These are phyloP conservation scores for Eudemis profundana DNA, from an alignment of 2,888 invertebrate genomes.

Conservation along the genomic window DNA sequence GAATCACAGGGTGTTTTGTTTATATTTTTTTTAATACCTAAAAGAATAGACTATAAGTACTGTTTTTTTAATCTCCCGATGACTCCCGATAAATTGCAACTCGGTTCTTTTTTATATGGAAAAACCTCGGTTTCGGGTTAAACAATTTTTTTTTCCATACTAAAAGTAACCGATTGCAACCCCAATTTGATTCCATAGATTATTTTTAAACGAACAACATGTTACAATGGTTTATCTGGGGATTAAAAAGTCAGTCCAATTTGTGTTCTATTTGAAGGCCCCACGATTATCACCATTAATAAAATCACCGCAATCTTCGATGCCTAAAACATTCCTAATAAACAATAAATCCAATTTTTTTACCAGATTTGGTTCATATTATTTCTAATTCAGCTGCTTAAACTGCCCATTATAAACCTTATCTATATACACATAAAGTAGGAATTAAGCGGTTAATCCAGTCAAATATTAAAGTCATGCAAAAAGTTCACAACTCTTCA, in stretches of 20 bases:
- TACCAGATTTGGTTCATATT: slow-evolving; percentile 8
- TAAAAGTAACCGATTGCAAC: no score
- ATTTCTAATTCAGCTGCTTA: slow-evolving; percentile 12
- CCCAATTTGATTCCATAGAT: not conserved
- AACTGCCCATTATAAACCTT: slow-evolving; percentile 20
- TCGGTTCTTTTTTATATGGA: no score
- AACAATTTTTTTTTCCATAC: no score
- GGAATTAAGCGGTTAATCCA: slow-evolving; percentile 51
- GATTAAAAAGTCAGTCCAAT: slow-evolving; percentile 11
- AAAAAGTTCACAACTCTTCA: slow-evolving; percentile 49
- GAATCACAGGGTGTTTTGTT: no score
- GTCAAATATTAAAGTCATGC: slow-evolving; percentile 57
- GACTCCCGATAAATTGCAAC: not conserved
- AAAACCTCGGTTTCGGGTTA: no score
- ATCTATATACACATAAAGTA: slow-evolving; percentile 39
- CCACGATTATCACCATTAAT: slow-evolving; percentile 8
- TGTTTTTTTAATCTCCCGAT: no score
- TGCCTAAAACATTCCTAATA: not conserved
- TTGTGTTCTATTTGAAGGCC: slow-evolving; percentile 13
- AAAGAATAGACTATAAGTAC: no score
- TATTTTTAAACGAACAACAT: no score
- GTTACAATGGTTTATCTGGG: not conserved
- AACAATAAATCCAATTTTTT: not conserved
- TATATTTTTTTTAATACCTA: no score
- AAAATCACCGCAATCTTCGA: not conserved